Evolutionary conservation across 2,113 vertebrate species (phyloP), one percentile per base, ranked within the genome.

Genomic region (Morone saxatilis): DNA sequence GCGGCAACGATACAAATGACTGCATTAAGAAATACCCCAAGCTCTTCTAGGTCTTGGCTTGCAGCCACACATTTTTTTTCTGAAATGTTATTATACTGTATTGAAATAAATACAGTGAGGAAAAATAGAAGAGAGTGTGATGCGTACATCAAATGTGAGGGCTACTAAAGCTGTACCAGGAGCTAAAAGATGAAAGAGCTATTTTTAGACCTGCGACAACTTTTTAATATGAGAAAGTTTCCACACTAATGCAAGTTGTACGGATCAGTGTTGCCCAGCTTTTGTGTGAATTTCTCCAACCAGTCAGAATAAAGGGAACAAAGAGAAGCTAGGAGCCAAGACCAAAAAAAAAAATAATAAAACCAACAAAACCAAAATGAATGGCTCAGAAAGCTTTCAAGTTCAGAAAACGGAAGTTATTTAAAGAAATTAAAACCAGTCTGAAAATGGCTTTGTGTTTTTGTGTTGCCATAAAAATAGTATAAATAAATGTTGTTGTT

Each of bases 391-490:
- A 85, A 84, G 67, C 81, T 83, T 83, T 89, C 81, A 89, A 87
- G 89, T 83, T 86, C 72, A 88, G 45, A 81, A 71, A 31, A 84
- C 19, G n/a, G 50, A n/a, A 71, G 60, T 73, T 85, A 70, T 76
- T 83, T 71, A 80, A 89, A 85, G 60, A 84, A 89, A 80, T 80
- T 17, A 54, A 89, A 91, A 73, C 57, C 67, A 84, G 85, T 88
- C 85, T 80, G 67, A 87, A 87, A 92, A 94, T 93, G 92, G 90
- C 91, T 92, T 88, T n/a, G 69, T 72, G 73, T 88, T 86, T 85
- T 89, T 85, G 79, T 81, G 83, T 81, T 86, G 71, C 61, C 78
- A 81, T 92, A 91, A 89, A 92, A 86, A 90, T 86, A 72, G 86
- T 85, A 76, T 89, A 83, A 94, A 91, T 92, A 86, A 91, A 90